These are phyloP conservation scores for Lerema accius DNA, from an alignment of 1,140 invertebrate genomes.

Conservation along the genomic window DNA sequence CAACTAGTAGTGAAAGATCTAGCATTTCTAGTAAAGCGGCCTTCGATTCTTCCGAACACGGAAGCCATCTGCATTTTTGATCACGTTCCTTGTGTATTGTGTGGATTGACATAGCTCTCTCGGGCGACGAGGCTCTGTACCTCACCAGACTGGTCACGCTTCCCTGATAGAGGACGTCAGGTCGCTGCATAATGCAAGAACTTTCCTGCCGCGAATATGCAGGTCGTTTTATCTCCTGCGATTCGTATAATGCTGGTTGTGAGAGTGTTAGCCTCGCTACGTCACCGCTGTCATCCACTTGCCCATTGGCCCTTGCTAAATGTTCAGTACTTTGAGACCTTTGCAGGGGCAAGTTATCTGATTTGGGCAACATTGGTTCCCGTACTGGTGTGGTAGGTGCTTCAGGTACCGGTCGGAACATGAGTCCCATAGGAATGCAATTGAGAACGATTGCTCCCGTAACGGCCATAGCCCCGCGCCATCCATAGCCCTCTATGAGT, in stretches of 20 bases:
- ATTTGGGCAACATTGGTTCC: slow-evolving; percentile 71
- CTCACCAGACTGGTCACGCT: slow-evolving; percentile 84
- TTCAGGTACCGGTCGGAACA: slow-evolving; percentile 88
- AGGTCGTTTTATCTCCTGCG: slow-evolving; percentile 59
- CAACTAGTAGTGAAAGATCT: slow-evolving; percentile 91
- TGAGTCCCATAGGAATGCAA: slow-evolving; percentile 91
- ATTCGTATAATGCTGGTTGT: slow-evolving; percentile 84
- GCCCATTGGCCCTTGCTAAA: slow-evolving; percentile 69
- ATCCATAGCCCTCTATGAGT: slow-evolving; percentile 86
- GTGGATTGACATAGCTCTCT: slow-evolving; percentile 57
- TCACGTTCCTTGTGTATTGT: slow-evolving; percentile 52
- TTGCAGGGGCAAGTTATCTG: slow-evolving; percentile 70
- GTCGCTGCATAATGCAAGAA: slow-evolving; percentile 89
- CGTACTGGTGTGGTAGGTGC: slow-evolving; percentile 66
- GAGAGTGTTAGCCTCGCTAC: slow-evolving; percentile 84
- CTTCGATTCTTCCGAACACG: slow-evolving; percentile 83
- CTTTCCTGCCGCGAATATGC: slow-evolving; percentile 80
- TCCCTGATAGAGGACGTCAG: slow-evolving; percentile 94
- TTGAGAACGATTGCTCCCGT: slow-evolving; percentile 91
- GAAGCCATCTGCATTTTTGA: slow-evolving; percentile 83
- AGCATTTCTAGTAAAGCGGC: slow-evolving; percentile 92
- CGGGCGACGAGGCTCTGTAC: slow-evolving; percentile 68
- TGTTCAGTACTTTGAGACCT: slow-evolving; percentile 83
- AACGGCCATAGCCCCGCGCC: slow-evolving; percentile 90
- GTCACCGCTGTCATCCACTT: slow-evolving; percentile 66